Base-by-base conservation (phyloP, 30 jellyfish, hydroid and myxozoan genomes). In the Cassiopea andromeda region DNA sequence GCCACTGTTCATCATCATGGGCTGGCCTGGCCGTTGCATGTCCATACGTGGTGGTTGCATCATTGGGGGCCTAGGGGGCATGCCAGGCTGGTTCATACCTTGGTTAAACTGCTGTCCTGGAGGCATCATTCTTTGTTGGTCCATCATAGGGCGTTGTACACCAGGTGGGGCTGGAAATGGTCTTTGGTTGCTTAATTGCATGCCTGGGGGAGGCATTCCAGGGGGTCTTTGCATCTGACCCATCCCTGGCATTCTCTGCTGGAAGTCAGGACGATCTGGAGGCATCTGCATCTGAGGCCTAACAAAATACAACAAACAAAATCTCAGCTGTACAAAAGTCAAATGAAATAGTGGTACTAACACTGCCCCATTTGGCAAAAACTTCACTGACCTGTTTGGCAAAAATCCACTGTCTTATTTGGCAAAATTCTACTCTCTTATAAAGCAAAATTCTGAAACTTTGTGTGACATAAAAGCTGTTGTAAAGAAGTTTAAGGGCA, bases 151-250 rank as follows among this genome's bases (percentile, higher is more conserved):
- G 38, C 91, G 84, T 44, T 83, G 91, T 69, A 70, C 59, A 44
- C 90, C 90, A 46, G 81, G 82, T 27, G 90, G 90, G 43, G 82
- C 90, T 2, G 16, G 68, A 54, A 83, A 83, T 12, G 84, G 91
- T 49, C 91, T 49, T 71, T 83, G 91, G 69, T 48, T 71, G 64
- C 54, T 71, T 13, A 45, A 61, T 43, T 67, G 91, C 84, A 83
- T 83, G 46, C 91, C 91, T 15, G 77, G 91, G 15, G 69, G 85
- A 7, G 86, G 90, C 91, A 83, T 83, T 7, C 91, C 91, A n/a
- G 60, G 46, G 7, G 90, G 91, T 49, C 91, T 48, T 1, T 83
- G 85, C 91, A 83, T 83, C 45, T 46, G 84, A 6, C 66, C 78
- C 19, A 46, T 15, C 18, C 89, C 89, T 17, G 78, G 78, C 69